A percentile compares a stretch with the other conserved stretches of the same genome.
phyloP scores from a whole-genome alignment of 1,140 invertebrate species.

The Aricia agestis region DNA sequence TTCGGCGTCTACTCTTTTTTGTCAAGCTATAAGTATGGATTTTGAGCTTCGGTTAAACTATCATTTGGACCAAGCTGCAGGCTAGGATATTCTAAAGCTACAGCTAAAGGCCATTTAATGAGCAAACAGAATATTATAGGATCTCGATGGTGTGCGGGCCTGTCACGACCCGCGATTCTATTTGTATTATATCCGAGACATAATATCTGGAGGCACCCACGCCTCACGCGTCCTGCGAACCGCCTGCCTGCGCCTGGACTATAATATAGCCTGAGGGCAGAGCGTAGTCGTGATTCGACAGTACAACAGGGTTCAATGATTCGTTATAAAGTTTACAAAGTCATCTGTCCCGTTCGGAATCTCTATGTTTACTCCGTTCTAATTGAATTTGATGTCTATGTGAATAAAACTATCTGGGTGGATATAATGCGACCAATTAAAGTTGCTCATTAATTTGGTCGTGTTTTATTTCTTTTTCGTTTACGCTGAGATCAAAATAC shows the following conservation, averaged over 20 bases:
- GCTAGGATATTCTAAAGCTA: not conserved
- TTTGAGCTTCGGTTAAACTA: not conserved
- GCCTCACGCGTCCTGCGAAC: constrained; percentile 21
- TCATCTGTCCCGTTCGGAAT: no score
- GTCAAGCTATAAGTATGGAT: not conserved
- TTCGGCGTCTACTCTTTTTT: no score
- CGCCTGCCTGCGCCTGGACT: not conserved
- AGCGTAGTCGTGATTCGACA: constrained; percentile 1
- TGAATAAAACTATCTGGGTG: no score
- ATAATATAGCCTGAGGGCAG: not conserved
- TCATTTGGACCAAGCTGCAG: not conserved
- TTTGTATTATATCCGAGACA: constrained; percentile 29
- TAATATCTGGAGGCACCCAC: constrained; percentile 26
- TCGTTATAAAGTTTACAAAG: not conserved
- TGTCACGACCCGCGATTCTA: constrained; percentile 30
- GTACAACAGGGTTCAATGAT: not conserved
- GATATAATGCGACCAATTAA: no score
- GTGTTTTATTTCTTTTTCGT: no score
- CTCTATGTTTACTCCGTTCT: no score
- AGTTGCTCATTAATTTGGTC: no score
- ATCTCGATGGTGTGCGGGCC: constrained; percentile 30
- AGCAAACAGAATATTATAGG: constrained; percentile 14
- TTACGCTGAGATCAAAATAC: no score
- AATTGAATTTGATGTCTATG: no score
- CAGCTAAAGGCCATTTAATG: constrained; percentile 10